Evolutionary conservation across 2,888 invertebrate genomes (phyloP).

Genomic region (Pheosia tremula): DNA sequence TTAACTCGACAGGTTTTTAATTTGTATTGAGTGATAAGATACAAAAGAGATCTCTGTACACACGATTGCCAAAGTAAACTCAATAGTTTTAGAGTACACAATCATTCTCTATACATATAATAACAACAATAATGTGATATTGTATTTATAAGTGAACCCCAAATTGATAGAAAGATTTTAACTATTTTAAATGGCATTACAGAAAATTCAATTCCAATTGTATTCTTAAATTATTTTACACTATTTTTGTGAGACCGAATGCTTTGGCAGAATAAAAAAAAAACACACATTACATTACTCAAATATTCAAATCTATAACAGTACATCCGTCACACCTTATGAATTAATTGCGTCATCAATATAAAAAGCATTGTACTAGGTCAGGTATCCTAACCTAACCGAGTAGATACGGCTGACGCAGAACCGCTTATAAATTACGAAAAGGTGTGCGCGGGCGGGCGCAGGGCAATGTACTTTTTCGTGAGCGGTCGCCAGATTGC

Average conservation of each 20-base stretch:
- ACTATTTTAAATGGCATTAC: no score
- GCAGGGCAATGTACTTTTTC: conserved; percentile 79
- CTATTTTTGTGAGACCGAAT: no score
- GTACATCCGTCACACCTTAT: conserved; percentile 31
- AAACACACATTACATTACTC: neutral
- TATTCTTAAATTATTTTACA: no score
- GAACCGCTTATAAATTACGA: conserved; percentile 60
- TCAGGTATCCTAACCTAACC: conserved; percentile 76
- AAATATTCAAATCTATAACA: conserved; percentile 6
- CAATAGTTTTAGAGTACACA: neutral
- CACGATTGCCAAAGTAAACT: neutral
- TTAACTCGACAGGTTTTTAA: neutral
- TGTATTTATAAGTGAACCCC: no score
- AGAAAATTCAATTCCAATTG: no score
- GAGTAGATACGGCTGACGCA: conserved; percentile 63
- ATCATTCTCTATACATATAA: neutral
- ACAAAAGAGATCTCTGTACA: neutral
- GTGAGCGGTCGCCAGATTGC: conserved; percentile 67
- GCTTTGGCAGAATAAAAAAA: no score
- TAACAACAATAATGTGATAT: no score
- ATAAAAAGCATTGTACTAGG: conserved; percentile 78
- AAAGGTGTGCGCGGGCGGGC: conserved; percentile 46
- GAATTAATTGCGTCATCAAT: conserved; percentile 48
- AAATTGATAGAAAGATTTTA: no score
- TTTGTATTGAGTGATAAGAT: neutral